A percentile compares a stretch with the other conserved stretches of the same genome.
Evolutionary conservation across 2,113 vertebrate species (phyloP).

Genomic region (Tachycineta bicolor): DNA sequence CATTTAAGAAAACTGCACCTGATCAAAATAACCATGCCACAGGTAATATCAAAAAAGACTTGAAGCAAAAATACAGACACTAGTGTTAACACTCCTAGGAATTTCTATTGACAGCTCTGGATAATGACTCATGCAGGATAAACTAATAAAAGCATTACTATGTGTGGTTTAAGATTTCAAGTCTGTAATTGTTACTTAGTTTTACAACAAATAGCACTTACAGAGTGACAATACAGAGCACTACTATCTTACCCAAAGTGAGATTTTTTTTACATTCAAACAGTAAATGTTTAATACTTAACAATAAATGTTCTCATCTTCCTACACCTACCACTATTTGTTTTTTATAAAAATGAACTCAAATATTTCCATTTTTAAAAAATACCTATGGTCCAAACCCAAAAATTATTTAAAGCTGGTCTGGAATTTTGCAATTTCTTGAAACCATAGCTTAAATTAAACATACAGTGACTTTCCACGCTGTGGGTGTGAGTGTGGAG

Average conservation of each 20-base stretch:
- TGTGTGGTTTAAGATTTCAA: neutral
- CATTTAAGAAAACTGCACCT: neutral
- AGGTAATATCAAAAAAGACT: neutral
- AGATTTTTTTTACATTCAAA: neutral
- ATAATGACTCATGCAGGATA: neutral
- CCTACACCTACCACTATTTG: neutral
- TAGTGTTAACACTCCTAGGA: neutral
- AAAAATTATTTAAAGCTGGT: neutral
- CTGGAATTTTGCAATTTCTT: neutral
- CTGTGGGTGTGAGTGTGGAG: accelerated
- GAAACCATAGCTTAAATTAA: neutral
- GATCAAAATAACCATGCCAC: neutral
- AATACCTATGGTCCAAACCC: neutral
- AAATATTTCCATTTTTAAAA: neutral
- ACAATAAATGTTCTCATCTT: neutral
- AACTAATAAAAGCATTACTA: neutral
- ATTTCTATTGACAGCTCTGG: neutral
- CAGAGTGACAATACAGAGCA: neutral
- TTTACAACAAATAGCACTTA: neutral
- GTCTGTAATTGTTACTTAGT: neutral
- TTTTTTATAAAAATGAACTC: neutral
- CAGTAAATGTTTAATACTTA: neutral
- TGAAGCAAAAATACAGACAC: neutral
- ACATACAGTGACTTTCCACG: neutral
- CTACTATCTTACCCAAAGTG: neutral